A percentile compares a stretch with the other conserved stretches of the same genome.
phyloP scores from a whole-genome alignment of 2,888 invertebrate genomes.

The Melangyna quadrimaculata region DNA sequence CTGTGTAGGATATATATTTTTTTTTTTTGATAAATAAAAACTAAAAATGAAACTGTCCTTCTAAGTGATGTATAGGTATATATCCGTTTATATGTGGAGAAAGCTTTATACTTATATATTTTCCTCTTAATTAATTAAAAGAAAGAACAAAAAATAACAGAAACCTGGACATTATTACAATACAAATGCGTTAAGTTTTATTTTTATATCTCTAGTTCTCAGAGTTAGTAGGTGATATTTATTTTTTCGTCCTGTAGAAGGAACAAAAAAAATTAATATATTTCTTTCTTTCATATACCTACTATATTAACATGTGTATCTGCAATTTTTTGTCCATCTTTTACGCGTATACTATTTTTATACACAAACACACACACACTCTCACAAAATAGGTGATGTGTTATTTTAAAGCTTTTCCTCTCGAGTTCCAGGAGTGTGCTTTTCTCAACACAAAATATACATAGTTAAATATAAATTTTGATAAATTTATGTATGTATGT shows the following conservation, averaged over 20 bases:
- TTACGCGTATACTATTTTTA: conserved; percentile 35
- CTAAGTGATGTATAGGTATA: conserved; percentile 12
- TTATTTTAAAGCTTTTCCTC: conserved; percentile 48
- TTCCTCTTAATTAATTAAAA: conserved; percentile 21
- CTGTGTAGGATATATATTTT: conserved; percentile 4
- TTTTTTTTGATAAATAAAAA: conserved; percentile 11
- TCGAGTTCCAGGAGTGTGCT: conserved; percentile 45
- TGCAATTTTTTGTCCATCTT: conserved; percentile 47
- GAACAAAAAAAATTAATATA: not conserved
- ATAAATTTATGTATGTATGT: not conserved
- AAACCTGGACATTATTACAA: not conserved
- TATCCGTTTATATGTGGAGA: not conserved
- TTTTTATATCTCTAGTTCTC: conserved; percentile 52
- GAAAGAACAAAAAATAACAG: not conserved
- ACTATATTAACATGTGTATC: conserved; percentile 50
- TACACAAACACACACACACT: not conserved
- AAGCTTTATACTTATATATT: conserved; percentile 33
- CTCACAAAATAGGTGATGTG: not conserved
- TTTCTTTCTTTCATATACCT: conserved; percentile 36
- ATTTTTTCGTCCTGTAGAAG: not conserved
- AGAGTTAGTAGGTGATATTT: conserved; percentile 50
- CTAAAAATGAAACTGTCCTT: conserved; percentile 35
- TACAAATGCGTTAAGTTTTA: not conserved
- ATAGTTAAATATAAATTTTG: not conserved
- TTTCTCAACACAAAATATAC: conserved; percentile 38